phyloP scores from a whole-genome alignment of 2,888 invertebrate species.

The Stomorhina lunata region DNA sequence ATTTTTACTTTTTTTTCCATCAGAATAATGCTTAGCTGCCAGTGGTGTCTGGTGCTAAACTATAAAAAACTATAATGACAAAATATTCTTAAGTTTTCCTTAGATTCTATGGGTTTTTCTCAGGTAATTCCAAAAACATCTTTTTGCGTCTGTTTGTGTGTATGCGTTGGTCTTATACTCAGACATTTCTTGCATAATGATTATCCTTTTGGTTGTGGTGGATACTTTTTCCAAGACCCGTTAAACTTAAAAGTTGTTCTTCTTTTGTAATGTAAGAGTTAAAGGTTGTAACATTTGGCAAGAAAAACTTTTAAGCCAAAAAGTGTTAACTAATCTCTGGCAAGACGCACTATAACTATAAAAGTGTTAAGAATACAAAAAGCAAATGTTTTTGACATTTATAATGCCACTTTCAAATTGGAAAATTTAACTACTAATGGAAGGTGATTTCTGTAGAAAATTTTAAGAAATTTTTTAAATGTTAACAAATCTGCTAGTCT shows the following conservation, averaged over 20 bases:
- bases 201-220: background rate
- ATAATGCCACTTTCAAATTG: slow-evolving; percentile 26
- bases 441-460: background rate
- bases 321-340: slow-evolving; percentile 31
- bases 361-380: background rate
- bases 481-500: no score
- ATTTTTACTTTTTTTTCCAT: background rate
- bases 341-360: background rate
- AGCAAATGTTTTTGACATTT: slow-evolving; percentile 35
- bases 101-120: background rate
- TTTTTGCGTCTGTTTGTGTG: no score
- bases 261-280: slow-evolving; percentile 13
- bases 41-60: background rate
- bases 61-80: background rate
- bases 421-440: slow-evolving; percentile 4
- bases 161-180: no score
- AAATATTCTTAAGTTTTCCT: background rate
- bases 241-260: background rate
- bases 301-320: slow-evolving; percentile 53
- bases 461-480: background rate
- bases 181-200: slow-evolving; percentile 55
- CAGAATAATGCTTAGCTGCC: slow-evolving; percentile 37
- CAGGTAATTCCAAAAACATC: no score
- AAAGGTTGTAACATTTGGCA: slow-evolving; percentile 53
- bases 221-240: background rate